These are phyloP conservation scores for Nematopogon swammerdamellus DNA, from an alignment of 2,888 invertebrate genomes.

Conservation along the genomic window DNA sequence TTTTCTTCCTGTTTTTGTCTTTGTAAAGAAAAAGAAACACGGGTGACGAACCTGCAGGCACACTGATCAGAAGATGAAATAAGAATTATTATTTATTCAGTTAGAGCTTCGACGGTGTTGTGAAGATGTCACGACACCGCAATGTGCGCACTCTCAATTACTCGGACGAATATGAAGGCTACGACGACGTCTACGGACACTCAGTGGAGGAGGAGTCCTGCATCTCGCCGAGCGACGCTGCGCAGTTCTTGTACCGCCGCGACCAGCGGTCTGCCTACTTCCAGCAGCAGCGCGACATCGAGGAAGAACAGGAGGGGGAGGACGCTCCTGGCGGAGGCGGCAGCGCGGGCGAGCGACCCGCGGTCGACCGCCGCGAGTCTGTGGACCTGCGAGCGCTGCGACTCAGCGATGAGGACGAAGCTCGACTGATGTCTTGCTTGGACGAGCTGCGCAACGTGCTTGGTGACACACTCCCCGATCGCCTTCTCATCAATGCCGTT, in stretches of 20 bases:
- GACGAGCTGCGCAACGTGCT: slow-evolving; percentile 78
- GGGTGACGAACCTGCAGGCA: no score
- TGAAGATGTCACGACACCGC: slow-evolving; percentile 80
- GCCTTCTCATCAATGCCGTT: slow-evolving; percentile 68
- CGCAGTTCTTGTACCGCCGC: slow-evolving; percentile 81
- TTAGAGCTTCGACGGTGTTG: background rate
- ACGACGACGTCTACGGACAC: slow-evolving; percentile 89
- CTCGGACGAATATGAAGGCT: slow-evolving; percentile 87
- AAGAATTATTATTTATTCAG: no score
- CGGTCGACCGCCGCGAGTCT: slow-evolving; percentile 37
- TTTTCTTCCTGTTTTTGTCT: no score
- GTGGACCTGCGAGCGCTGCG: slow-evolving; percentile 44
- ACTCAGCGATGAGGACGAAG: slow-evolving; percentile 66
- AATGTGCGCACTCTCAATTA: slow-evolving; percentile 82
- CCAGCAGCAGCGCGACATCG: slow-evolving; percentile 71
- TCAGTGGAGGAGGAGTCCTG: slow-evolving; percentile 92
- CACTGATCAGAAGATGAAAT: no score
- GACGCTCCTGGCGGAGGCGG: no score
- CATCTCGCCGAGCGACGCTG: slow-evolving; percentile 83
- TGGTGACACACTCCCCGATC: slow-evolving; percentile 73
- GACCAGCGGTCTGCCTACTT: slow-evolving; percentile 74
- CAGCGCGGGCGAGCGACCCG: slow-evolving; percentile 18
- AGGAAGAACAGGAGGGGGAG: slow-evolving; percentile 60
- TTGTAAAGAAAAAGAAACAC: no score
- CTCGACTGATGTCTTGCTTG: slow-evolving; percentile 76